These are phyloP conservation scores for Rhogogaster chlorosoma DNA, from an alignment of 2,888 invertebrate species.

Conservation along the genomic window DNA sequence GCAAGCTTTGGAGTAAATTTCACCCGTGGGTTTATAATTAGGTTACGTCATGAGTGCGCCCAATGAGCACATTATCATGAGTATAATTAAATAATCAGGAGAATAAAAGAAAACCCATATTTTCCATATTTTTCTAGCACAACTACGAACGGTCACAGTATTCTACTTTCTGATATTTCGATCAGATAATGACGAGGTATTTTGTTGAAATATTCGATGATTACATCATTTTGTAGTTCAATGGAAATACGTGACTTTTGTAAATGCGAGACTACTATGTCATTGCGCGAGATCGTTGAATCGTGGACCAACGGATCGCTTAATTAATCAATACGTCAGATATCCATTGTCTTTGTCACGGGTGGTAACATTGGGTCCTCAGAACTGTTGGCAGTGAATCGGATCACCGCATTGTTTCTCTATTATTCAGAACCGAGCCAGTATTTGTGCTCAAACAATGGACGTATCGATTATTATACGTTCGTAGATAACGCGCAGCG, in stretches of 20 bases:
- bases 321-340: constrained; percentile 47
- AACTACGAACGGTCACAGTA: not conserved
- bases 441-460: constrained; percentile 37
- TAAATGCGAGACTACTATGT: not conserved
- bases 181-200: too few species aligned
- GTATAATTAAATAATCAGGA: not conserved
- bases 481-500: constrained; percentile 1
- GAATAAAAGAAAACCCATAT: not conserved
- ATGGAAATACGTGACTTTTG: not conserved
- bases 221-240: not conserved
- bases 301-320: constrained; percentile 33
- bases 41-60: not conserved
- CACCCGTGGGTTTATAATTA: not conserved
- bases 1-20: not conserved
- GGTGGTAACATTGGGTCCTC: constrained; percentile 6
- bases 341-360: constrained; percentile 38
- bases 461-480: constrained; percentile 39
- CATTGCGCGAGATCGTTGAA: not conserved
- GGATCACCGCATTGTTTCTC: constrained; percentile 47
- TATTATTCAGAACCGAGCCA: constrained; percentile 27
- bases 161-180: not conserved
- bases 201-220: not conserved
- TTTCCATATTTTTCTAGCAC: not conserved
- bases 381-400: constrained; percentile 31
- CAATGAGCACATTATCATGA: not conserved